Conservation (phyloP, 2,113 vertebrate species). For the Spermophilus dauricus region DNA sequence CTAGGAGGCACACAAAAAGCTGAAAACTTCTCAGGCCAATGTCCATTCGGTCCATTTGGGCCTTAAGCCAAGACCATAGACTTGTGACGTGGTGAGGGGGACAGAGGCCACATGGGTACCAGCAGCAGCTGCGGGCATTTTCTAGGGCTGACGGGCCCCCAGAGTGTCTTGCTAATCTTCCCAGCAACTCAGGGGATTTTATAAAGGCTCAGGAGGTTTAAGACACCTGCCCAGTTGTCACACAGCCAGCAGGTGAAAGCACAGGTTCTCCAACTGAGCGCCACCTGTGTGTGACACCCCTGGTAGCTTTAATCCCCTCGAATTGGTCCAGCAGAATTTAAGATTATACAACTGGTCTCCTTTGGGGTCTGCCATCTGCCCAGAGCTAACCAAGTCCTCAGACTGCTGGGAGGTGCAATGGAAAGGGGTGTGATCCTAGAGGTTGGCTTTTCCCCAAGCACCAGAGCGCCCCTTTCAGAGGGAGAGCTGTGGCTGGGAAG, state of each 20-base stretch:
- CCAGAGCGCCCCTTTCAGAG: background rate
- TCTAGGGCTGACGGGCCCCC: rapidly evolving
- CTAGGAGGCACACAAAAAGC: background rate
- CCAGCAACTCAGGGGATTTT: background rate
- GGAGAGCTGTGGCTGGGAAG: background rate
- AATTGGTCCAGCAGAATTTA: background rate
- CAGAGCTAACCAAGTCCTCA: background rate
- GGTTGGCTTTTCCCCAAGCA: background rate
- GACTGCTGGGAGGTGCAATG: background rate
- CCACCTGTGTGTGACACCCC: background rate
- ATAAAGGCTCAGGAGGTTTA: too few relatives aligned
- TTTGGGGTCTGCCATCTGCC: background rate
- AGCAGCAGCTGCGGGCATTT: rapidly evolving
- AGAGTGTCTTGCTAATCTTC: background rate
- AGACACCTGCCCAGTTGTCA: rapidly evolving
- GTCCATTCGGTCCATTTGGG: background rate
- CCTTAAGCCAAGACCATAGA: background rate
- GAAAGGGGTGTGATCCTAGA: background rate
- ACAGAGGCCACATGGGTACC: background rate
- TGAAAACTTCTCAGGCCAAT: background rate
- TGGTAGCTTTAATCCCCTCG: background rate
- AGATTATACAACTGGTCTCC: too few relatives aligned
- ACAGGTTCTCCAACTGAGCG: background rate
- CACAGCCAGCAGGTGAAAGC: background rate
- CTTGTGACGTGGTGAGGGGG: background rate